phyloP scores from a whole-genome alignment of 2,797 vertebrate species.

The Apogon talboti region DNA sequence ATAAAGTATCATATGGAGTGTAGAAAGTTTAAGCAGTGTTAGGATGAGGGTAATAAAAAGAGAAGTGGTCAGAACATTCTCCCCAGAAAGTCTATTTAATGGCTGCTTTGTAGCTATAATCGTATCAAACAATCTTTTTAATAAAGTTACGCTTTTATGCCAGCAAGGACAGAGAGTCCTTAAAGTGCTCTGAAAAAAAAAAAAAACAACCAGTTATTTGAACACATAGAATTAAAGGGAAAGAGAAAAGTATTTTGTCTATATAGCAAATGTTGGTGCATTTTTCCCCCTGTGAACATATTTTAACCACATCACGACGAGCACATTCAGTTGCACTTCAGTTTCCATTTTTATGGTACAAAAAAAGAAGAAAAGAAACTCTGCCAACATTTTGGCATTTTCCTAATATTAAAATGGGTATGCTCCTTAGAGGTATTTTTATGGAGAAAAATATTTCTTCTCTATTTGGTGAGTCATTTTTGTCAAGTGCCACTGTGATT shows the following conservation, averaged over 20 bases:
- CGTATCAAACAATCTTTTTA: background rate
- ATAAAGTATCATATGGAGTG: too few species aligned
- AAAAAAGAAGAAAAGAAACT: slow-evolving; percentile 6
- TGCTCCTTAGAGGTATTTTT: slow-evolving; percentile 7
- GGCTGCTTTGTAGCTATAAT: too few species aligned
- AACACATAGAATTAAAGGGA: background rate
- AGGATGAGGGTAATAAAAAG: too few species aligned
- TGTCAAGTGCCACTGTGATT: slow-evolving; percentile 3
- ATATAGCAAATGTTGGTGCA: background rate
- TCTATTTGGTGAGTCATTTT: slow-evolving; percentile 32
- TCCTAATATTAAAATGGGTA: background rate
- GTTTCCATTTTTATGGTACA: slow-evolving; percentile 1
- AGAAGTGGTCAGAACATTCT: too few species aligned
- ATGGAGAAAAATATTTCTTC: slow-evolving; percentile 16
- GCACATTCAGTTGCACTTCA: background rate
- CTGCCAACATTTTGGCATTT: background rate
- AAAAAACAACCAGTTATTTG: background rate
- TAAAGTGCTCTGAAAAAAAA: background rate
- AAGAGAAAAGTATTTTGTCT: background rate
- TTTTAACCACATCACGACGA: background rate
- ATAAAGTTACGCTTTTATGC: background rate
- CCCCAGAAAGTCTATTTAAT: too few species aligned
- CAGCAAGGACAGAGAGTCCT: background rate
- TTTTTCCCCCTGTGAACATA: background rate
- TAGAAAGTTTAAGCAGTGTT: too few species aligned